Evolutionary conservation across 1,140 invertebrate genomes (phyloP).

Genomic region (Luehdorfia chinensis): DNA sequence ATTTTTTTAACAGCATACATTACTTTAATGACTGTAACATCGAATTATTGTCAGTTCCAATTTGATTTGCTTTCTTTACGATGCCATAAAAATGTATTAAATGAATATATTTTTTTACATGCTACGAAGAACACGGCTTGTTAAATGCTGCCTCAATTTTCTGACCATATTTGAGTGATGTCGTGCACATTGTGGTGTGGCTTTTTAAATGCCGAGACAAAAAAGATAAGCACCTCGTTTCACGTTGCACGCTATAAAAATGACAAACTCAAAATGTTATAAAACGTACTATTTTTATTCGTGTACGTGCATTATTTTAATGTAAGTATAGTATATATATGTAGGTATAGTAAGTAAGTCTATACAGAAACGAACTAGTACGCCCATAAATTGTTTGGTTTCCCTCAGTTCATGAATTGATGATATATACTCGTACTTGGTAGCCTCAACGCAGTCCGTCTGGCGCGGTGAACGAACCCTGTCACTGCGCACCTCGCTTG

Average conservation of each 20-base stretch:
- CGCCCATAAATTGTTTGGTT: slow-evolving; percentile 28
- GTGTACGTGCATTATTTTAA: too few species aligned
- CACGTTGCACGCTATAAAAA: slow-evolving; percentile 9
- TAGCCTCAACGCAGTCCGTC: slow-evolving; percentile 25
- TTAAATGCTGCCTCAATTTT: slow-evolving; percentile 9
- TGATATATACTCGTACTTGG: slow-evolving; percentile 65
- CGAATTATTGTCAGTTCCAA: slow-evolving; percentile 11
- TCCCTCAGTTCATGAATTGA: slow-evolving; percentile 37
- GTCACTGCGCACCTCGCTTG: slow-evolving; percentile 54
- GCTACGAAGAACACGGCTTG: neutral
- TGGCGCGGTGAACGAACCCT: slow-evolving; percentile 69
- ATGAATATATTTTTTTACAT: too few species aligned
- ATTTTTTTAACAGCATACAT: too few species aligned
- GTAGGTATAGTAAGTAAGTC: too few species aligned
- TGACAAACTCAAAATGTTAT: slow-evolving; percentile 9
- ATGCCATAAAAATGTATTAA: slow-evolving; percentile 9
- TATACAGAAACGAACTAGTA: too few species aligned
- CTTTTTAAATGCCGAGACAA: slow-evolving; percentile 3
- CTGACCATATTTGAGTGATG: slow-evolving; percentile 8
- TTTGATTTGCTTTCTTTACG: slow-evolving; percentile 6
- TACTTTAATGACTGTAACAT: neutral
- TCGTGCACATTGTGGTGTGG: neutral
- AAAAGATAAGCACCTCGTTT: slow-evolving; percentile 1
- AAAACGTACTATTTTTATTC: too few species aligned
- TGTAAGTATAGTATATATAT: too few species aligned